Percentiles rank a stretch among this genome's conserved stretches.
phyloP scores from a whole-genome alignment of 1,140 invertebrate species.

The Lycorma delicatula region DNA sequence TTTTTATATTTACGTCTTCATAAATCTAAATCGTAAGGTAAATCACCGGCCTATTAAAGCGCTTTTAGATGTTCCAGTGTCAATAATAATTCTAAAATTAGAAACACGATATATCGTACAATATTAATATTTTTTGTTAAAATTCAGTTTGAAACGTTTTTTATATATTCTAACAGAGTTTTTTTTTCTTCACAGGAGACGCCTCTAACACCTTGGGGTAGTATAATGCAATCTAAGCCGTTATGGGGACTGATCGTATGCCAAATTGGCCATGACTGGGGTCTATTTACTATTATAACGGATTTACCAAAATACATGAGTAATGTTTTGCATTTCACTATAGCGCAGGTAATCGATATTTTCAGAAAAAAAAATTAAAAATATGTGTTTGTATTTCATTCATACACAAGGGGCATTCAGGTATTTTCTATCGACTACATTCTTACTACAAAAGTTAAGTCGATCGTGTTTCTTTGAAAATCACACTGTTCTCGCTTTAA shows the following conservation, averaged over 20 bases:
- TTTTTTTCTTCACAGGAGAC: conserved; percentile 14
- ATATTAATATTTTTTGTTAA: too few species aligned
- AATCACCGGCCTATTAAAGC: too few species aligned
- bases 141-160: too few species aligned
- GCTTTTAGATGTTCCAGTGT: too few species aligned
- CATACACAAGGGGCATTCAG: not conserved
- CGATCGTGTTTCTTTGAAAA: too few species aligned
- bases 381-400: conserved; percentile 27
- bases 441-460: not conserved
- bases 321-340: conserved; percentile 53
- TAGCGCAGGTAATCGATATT: conserved; percentile 43
- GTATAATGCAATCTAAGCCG: conserved; percentile 53
- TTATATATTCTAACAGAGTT: too few species aligned
- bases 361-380: conserved; percentile 27
- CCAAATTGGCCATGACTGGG: conserved; percentile 85
- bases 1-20: too few species aligned
- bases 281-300: conserved; percentile 77
- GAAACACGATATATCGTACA: too few species aligned
- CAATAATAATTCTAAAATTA: too few species aligned
- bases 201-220: conserved; percentile 47
- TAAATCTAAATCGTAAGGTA: too few species aligned
- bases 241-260: conserved; percentile 54
- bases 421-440: not conserved
- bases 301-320: conserved; percentile 60
- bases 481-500: too few species aligned